Percentiles rank a stretch among this genome's conserved stretches.
Evolutionary conservation across 2,113 vertebrate species (phyloP).

Genomic region (Sceloporus undulatus): DNA sequence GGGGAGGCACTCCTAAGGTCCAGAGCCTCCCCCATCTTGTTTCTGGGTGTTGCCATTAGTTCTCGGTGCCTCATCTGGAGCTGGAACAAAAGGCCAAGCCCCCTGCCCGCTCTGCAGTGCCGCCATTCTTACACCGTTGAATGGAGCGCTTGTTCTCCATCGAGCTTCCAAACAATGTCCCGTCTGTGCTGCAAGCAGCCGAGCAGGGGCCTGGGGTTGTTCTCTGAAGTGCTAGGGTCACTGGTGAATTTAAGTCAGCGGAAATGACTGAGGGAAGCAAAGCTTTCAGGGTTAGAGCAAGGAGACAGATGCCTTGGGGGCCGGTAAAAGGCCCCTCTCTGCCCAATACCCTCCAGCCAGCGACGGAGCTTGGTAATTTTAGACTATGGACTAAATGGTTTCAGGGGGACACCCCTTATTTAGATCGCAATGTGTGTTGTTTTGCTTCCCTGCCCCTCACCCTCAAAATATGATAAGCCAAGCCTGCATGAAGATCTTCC

Average conservation of each 20-base stretch:
- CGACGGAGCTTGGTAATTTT: background rate
- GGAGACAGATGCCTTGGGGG: background rate
- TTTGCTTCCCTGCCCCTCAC: background rate
- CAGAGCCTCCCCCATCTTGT: background rate
- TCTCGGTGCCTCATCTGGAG: conserved; percentile 36
- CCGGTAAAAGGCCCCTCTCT: background rate
- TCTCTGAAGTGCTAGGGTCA: conserved; percentile 22
- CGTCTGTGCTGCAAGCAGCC: conserved; percentile 3
- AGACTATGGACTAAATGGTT: background rate
- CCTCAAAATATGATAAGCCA: background rate
- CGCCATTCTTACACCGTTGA: conserved; percentile 29
- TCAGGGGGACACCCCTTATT: background rate
- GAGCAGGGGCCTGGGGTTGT: background rate
- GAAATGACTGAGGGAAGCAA: conserved; percentile 8
- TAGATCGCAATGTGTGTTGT: background rate
- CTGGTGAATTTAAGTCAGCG: conserved; percentile 17
- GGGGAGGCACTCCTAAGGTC: background rate
- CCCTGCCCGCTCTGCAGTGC: background rate
- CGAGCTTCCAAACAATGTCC: conserved; percentile 1
- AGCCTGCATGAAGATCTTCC: background rate
- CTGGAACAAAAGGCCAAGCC: conserved; percentile 38
- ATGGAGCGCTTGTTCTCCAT: conserved; percentile 26
- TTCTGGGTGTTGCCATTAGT: conserved; percentile 9
- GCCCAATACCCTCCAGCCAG: background rate
- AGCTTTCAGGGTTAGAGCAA: background rate